phyloP scores from a whole-genome alignment of 2,797 vertebrate species.

The Lerista edwardsae region DNA sequence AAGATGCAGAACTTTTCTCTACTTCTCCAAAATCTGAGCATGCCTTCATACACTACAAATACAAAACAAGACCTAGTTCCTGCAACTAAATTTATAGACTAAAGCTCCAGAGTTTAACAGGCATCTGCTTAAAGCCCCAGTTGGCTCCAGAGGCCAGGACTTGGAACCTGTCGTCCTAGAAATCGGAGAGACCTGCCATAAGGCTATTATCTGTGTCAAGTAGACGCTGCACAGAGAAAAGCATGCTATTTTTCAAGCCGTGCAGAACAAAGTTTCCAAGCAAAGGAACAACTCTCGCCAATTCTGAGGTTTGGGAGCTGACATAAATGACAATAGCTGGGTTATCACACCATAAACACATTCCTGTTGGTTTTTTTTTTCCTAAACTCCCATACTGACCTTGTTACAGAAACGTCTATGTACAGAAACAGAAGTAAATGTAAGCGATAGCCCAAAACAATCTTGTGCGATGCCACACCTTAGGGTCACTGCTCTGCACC shows the following conservation, averaged over 20 bases:
- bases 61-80: background rate
- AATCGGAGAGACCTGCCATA: background rate
- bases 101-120: background rate
- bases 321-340: background rate
- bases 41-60: background rate
- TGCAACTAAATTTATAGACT: background rate
- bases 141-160: background rate
- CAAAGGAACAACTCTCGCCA: background rate
- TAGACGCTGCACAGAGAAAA: background rate
- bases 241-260: background rate
- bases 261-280: background rate
- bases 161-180: background rate
- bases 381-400: background rate
- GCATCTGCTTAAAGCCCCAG: background rate
- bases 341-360: background rate
- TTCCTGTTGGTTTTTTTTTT: too few relatives aligned
- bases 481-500: background rate
- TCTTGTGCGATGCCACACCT: background rate
- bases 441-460: background rate
- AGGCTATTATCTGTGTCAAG: background rate
- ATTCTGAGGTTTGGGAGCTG: background rate
- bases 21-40: background rate
- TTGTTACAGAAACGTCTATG: background rate
- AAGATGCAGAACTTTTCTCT: background rate
- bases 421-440: background rate